Conservation (phyloP, 64 coral and sea anemone species). For the Actinia equina region DNA sequence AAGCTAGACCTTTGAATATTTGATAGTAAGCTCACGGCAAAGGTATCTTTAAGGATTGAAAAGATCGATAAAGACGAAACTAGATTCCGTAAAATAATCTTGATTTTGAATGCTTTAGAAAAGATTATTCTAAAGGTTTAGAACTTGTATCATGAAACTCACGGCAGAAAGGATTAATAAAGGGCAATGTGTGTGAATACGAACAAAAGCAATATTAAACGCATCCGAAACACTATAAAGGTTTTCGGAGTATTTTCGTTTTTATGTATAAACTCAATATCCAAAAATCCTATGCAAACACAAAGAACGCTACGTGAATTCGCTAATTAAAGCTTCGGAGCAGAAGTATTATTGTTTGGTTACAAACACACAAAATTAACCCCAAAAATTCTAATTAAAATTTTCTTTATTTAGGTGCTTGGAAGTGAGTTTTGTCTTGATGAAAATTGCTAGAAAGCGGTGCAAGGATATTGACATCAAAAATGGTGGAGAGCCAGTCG, state of each 20-base stretch:
- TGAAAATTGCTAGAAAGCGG: not conserved
- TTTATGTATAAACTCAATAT: not conserved
- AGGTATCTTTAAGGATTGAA: not conserved
- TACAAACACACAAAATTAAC: not conserved
- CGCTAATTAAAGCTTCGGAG: not conserved
- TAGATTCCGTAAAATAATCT: no score
- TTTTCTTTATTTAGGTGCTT: not conserved
- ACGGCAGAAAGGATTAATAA: not conserved
- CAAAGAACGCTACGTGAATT: not conserved
- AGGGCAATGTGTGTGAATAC: not conserved
- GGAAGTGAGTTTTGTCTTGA: not conserved
- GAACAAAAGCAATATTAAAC: not conserved
- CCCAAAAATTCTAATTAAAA: not conserved
- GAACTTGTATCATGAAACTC: no score
- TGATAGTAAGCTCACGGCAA: not conserved
- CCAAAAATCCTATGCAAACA: not conserved
- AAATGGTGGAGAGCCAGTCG: not conserved
- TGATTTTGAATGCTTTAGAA: no score
- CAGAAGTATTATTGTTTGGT: not conserved
- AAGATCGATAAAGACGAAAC: no score
- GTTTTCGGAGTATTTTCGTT: not conserved
- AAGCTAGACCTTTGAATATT: not conserved
- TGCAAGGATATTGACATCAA: not conserved
- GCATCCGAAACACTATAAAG: not conserved
- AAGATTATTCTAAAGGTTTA: no score